Evolutionary conservation across 2,888 invertebrate genomes (phyloP), one percentile per base, ranked within the genome.

Genomic region (Monopis laevigella): DNA sequence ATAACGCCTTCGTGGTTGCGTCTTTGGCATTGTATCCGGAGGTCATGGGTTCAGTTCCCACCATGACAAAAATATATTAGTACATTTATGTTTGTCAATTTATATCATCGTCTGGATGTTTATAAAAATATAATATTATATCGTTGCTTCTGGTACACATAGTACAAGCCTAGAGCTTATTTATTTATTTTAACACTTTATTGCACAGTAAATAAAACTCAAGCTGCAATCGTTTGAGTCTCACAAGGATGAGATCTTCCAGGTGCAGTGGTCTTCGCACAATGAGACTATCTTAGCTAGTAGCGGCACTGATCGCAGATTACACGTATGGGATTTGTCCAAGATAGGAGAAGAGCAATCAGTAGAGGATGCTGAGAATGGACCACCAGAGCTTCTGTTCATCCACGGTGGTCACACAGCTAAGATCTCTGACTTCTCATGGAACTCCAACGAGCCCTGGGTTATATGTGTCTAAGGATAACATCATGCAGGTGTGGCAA

Each of bases 401-500:
- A 97, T 98, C 54, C 98, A 98, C 63, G 98, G 98, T 39, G 98
- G 98, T 0, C 98, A 99, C 71, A 99, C 98, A 0, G 98, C 98
- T 24, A 99, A 99, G 80, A 98, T 99, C 53, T 98, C 98, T 0
- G 99, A 99, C 81, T 99, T 99, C 81, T 98, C 98, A 8, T 99
- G 99, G 99, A 99, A 99, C 82, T 98, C 98, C 36, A 99, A 98
- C 63, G 99, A 99, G 65, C 97, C 98, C 0, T 99, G 99, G 99
- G 98, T 99, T 40, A 98, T 99, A 55, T 99, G 98, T 67, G 2
- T 98, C 98, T 0, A 99, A 99, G 65, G 99, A 99, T 70, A 99
- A 99, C 63, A 99, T 99, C 52, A 98, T 99, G 97, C 99, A 99
- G 86, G 98, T 98, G 10, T 98, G 98, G 98, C 98, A 98, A 82